Conservation (phyloP, 1,140 invertebrate genomes). For the Calliopsis andreniformis region DNA sequence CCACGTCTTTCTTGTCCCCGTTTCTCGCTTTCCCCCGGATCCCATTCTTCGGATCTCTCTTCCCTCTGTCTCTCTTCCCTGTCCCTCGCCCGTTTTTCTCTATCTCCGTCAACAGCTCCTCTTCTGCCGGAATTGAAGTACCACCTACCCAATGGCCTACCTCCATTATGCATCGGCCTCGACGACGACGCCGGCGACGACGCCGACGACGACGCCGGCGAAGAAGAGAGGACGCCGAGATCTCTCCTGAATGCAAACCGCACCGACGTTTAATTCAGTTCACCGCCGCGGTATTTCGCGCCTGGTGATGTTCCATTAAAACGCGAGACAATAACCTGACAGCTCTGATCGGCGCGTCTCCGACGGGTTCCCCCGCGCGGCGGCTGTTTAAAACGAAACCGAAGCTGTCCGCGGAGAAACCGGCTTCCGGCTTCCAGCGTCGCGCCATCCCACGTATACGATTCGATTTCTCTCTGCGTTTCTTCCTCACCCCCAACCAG, state of each 20-base stretch:
- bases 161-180: conserved; percentile 67
- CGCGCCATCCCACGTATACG: conserved; percentile 43
- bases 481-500: background rate
- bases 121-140: conserved; percentile 63
- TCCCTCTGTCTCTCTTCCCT: conserved; percentile 2
- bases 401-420: conserved; percentile 64
- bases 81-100: conserved; percentile 27
- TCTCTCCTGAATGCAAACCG: conserved; percentile 61
- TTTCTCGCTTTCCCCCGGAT: conserved; percentile 33
- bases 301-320: conserved; percentile 79
- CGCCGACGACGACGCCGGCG: conserved; percentile 27
- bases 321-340: conserved; percentile 80
- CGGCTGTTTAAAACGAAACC: conserved; percentile 50
- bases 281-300: conserved; percentile 70
- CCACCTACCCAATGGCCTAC: conserved; percentile 63
- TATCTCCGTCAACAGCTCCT: conserved; percentile 20
- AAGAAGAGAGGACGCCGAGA: conserved; percentile 31
- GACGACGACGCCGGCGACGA: conserved; percentile 47
- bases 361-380: conserved; percentile 30
- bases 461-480: conserved; percentile 4
- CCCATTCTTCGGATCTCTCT: conserved; percentile 20
- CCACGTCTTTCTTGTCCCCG: conserved; percentile 20
- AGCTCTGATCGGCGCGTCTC: conserved; percentile 74
- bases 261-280: conserved; percentile 73
- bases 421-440: conserved; percentile 59